These are phyloP conservation scores for Ictidomys tridecemlineatus DNA, from an alignment of 2,113 vertebrate species.

Conservation along the genomic window DNA sequence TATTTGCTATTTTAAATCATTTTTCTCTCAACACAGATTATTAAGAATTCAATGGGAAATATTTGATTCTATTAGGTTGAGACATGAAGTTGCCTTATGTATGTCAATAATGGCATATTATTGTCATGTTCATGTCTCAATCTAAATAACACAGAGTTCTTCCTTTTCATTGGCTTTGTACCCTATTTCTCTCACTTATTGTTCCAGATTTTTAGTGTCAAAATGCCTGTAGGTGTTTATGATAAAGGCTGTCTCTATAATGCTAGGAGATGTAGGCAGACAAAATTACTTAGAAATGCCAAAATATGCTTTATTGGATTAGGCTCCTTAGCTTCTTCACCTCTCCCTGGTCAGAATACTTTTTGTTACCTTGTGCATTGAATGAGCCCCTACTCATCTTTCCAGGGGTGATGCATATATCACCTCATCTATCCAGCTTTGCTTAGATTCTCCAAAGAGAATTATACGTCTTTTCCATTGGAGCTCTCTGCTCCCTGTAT, in stretches of 20 bases:
- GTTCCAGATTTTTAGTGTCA: not conserved
- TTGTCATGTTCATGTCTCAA: not conserved
- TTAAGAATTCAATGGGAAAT: not conserved
- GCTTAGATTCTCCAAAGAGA: not conserved
- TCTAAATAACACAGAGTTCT: not conserved
- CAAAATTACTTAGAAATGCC: not conserved
- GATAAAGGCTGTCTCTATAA: not conserved
- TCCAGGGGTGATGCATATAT: not conserved
- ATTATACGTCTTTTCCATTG: not conserved
- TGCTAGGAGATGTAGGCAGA: not conserved
- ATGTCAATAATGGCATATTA: not conserved
- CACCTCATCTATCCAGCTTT: not conserved
- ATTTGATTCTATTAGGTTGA: not conserved
- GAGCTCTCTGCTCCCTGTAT: not conserved
- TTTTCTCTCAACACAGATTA: conserved; percentile 1
- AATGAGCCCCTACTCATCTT: not conserved
- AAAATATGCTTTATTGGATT: not conserved
- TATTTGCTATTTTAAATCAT: conserved; percentile 12
- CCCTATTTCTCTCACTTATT: not conserved
- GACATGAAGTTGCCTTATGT: not conserved
- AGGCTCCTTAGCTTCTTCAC: not conserved
- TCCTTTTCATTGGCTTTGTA: not conserved
- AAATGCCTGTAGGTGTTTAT: not conserved
- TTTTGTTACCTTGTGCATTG: not conserved
- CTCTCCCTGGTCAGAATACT: not conserved